Evolutionary conservation across 2,797 vertebrate species (phyloP), one percentile per base, ranked within the genome.

Genomic region (Perodicticus potto): DNA sequence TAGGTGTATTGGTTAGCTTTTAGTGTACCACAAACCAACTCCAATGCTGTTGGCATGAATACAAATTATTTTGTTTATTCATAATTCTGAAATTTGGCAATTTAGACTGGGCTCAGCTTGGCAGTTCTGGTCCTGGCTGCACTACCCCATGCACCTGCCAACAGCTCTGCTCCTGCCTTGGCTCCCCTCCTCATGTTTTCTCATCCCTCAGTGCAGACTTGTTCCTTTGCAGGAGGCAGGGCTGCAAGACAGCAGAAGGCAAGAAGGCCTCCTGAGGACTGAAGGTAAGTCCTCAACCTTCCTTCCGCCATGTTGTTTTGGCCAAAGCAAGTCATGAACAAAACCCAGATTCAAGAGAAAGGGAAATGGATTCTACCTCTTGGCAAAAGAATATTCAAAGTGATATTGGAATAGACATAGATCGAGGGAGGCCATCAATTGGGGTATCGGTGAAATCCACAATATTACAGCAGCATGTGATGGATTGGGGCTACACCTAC

Each of bases 41-140:
- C 32, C 83, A 65, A 78, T 1, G 45, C 73, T 65, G 27, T n/a
- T n/a, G 53, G 7, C 43, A n/a, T 11, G 20, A 59, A 43, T 29
- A 69, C 76, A 94, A 92, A 20, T 40, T 45, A 25, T 70, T 63
- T 69, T 27, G 25, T 82, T 94, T 63, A 29, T 43, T 94, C 7
- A 7, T 80, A 49, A 40, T 78, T 90, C 86, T 89, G 34, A 91
- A 93, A 63, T 80, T 86, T 94, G 83, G 63, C 34, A 70, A 12
- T 53, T 49, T 32, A 61, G 49, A 53, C 11, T 16, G 57, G 20
- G 27, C 32, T 82, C 34, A 37, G 19, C 27, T 69, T 49, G 77
- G 84, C 32, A 77, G 5, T 80, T 86, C 59, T 80, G 32, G 13
- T 80, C 87, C 83, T 96, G 92, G 76, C 65, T 80, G 34, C 34